Conservation (phyloP, 2,797 vertebrate genomes). For the Loris lydekkerianus region DNA sequence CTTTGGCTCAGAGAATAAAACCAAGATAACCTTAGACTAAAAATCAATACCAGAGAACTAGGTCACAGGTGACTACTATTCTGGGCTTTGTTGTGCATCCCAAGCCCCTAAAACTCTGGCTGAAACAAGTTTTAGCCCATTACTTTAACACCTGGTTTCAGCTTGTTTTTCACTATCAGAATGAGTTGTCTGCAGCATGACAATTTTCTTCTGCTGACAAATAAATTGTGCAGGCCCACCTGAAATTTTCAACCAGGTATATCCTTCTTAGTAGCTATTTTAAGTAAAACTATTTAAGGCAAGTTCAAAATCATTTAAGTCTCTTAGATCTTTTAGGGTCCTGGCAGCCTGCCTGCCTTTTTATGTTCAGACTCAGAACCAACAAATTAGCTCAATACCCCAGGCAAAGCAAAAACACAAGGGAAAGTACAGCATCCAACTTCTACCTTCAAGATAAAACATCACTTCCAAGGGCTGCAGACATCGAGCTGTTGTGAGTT, state of each 20-base stretch:
- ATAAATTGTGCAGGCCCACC: constrained; percentile 22
- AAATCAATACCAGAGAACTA: not conserved
- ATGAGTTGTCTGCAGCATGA: not conserved
- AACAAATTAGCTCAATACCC: constrained; percentile 77
- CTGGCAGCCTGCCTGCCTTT: constrained; percentile 70
- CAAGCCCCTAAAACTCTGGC: not conserved
- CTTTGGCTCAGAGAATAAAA: not conserved
- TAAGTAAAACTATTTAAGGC: constrained; percentile 70
- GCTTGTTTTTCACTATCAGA: not conserved
- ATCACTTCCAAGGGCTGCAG: not conserved
- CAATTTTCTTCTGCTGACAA: not conserved
- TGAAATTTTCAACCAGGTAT: constrained; percentile 62
- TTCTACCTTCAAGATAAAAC: not conserved
- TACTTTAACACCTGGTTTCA: not conserved
- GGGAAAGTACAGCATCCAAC: not conserved
- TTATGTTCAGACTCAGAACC: constrained; percentile 68
- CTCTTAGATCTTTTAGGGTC: constrained; percentile 67
- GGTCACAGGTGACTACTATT: constrained; percentile 22
- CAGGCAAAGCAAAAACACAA: constrained; percentile 53
- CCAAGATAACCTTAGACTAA: not conserved
- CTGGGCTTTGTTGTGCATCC: not conserved
- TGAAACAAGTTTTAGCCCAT: not conserved
- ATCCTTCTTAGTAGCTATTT: constrained; percentile 60
- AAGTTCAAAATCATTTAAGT: constrained; percentile 70
- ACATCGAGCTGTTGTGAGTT: not conserved